A percentile compares a stretch with the other conserved stretches of the same genome.
phyloP scores from a whole-genome alignment of 2,888 invertebrate genomes.

The Omphaloscelis lunosa region DNA sequence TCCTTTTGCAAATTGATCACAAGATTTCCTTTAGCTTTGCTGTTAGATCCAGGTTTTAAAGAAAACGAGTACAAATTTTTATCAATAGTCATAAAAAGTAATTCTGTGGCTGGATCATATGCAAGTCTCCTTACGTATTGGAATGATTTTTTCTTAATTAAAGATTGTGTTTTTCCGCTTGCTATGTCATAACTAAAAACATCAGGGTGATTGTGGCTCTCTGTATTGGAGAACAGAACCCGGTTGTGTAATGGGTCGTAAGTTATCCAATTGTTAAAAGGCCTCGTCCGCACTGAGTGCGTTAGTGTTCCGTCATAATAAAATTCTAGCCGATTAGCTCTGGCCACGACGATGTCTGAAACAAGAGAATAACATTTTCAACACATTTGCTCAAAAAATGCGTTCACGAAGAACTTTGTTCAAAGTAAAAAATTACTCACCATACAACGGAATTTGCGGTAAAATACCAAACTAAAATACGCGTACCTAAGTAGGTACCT shows the following conservation, averaged over 20 bases:
- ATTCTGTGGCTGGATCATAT: neutral
- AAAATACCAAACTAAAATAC: too few species aligned
- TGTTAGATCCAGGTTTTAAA: neutral
- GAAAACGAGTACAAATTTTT: neutral
- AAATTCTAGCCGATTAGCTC: neutral
- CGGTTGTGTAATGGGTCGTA: constrained; percentile 3
- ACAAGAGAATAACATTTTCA: neutral
- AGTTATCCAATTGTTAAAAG: neutral
- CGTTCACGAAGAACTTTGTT: too few species aligned
- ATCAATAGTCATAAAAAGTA: neutral
- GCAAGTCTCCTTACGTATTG: neutral
- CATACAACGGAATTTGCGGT: too few species aligned
- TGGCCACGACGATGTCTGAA: constrained; percentile 2
- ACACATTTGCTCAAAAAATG: too few species aligned
- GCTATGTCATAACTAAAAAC: neutral
- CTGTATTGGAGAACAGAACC: neutral
- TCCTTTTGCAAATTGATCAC: neutral
- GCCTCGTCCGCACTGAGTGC: neutral
- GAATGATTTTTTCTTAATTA: neutral
- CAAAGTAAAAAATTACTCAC: too few species aligned
- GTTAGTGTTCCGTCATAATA: neutral
- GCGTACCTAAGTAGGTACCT: too few species aligned
- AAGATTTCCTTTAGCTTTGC: neutral
- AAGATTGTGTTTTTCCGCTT: neutral
- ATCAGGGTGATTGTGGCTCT: too few species aligned